A percentile compares a stretch with the other conserved stretches of the same genome.
Conservation (phyloP, 2,113 vertebrate species). For the Emydocephalus ijimae region DNA sequence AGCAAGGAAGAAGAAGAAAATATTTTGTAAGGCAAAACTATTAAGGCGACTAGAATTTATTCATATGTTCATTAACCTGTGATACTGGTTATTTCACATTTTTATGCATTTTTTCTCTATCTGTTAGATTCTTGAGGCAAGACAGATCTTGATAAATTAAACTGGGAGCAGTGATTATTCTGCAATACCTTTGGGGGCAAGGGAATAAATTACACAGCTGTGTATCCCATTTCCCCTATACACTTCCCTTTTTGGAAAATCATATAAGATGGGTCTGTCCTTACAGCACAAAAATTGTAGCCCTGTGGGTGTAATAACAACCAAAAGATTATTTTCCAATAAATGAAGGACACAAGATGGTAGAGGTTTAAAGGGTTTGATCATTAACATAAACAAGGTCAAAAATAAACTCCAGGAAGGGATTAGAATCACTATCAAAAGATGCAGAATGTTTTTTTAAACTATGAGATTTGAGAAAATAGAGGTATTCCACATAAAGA, state of each 20-base stretch:
- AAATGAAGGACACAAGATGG: not conserved
- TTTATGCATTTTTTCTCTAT: not conserved
- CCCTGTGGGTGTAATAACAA: not conserved
- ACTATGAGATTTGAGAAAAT: not conserved
- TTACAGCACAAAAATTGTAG: not conserved
- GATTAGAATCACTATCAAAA: not conserved
- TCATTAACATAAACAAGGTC: not conserved
- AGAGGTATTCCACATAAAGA: not conserved
- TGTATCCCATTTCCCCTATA: not conserved
- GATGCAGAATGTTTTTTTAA: not conserved
- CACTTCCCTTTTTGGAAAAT: not conserved
- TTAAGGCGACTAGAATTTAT: not conserved
- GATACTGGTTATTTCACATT: not conserved
- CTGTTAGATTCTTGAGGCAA: not conserved
- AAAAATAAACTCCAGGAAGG: not conserved
- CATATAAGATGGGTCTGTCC: not conserved
- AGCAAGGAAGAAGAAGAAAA: not conserved
- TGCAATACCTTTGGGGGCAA: not conserved
- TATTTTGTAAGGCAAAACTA: not conserved
- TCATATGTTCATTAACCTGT: not conserved
- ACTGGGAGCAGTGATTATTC: not conserved
- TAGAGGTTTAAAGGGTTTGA: not conserved
- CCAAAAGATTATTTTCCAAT: not conserved
- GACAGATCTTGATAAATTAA: not conserved
- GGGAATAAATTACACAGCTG: not conserved